Percentiles rank a stretch among this genome's conserved stretches.
Conservation (phyloP, 2,113 vertebrate genomes). For the Sylvietta virens region DNA sequence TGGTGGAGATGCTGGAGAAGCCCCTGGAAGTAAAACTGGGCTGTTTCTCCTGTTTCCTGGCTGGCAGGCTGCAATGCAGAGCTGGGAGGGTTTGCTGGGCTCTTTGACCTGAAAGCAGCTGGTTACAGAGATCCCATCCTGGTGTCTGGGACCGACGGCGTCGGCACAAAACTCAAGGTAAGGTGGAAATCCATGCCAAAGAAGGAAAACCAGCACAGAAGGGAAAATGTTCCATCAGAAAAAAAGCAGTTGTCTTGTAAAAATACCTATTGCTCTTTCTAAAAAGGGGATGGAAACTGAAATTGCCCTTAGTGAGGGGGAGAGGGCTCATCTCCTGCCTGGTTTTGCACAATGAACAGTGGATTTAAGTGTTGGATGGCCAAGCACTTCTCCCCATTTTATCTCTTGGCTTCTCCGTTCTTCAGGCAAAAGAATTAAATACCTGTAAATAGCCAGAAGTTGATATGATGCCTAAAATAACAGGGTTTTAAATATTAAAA, state of each 20-base stretch:
- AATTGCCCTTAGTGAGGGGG: no score
- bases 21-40: not conserved
- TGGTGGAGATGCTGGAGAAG: not conserved
- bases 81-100: conserved; percentile 93
- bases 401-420: no score
- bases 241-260: not conserved
- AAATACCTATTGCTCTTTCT: not conserved
- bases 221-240: not conserved
- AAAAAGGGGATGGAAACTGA: not conserved
- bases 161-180: conserved; percentile 98
- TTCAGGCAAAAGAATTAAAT: not conserved
- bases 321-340: no score
- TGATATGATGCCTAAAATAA: not conserved
- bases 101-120: conserved; percentile 94
- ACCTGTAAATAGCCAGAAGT: not conserved
- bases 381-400: no score
- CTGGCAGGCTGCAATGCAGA: conserved; percentile 86
- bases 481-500: not conserved
- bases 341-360: no score
- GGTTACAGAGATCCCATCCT: conserved; percentile 90
- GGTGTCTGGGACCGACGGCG: conserved; percentile 93
- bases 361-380: no score
- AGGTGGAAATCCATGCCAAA: not conserved
- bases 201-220: not conserved
- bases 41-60: not conserved